Percentiles rank a stretch among this genome's conserved stretches.
Conservation (phyloP, 2,797 vertebrate genomes). For the Sebastes minor region DNA sequence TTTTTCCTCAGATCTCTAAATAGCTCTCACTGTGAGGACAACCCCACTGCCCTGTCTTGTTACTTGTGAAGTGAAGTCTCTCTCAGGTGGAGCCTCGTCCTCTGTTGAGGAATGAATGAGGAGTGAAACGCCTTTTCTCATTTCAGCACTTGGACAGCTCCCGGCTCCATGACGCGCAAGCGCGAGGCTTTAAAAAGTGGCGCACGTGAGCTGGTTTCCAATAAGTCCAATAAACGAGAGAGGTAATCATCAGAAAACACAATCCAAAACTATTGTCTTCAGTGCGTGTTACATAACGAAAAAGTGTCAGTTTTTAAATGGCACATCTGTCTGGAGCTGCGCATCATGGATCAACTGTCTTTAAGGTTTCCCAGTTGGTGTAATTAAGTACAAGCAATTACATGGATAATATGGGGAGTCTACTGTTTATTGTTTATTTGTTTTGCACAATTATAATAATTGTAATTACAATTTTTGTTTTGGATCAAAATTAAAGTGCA, state of each 20-base stretch:
- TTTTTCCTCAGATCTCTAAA: not conserved
- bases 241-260: constrained; percentile 48
- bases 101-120: constrained; percentile 65
- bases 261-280: constrained; percentile 11
- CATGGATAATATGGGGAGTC: not conserved
- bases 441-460: no score
- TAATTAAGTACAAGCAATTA: not conserved
- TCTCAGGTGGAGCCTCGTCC: constrained; percentile 61
- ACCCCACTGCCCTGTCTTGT: constrained; percentile 19
- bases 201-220: constrained; percentile 77
- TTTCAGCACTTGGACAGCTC: constrained; percentile 88
- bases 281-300: constrained; percentile 16
- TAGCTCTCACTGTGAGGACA: constrained; percentile 3
- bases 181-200: constrained; percentile 74
- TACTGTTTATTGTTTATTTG: not conserved
- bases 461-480: no score
- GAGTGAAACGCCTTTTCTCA: constrained; percentile 79
- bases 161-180: constrained; percentile 85
- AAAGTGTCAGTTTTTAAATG: constrained; percentile 29
- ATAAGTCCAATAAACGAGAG: constrained; percentile 59
- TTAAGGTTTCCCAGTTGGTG: not conserved
- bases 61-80: constrained; percentile 45
- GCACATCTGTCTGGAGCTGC: constrained; percentile 8
- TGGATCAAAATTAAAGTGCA: constrained; percentile 51
- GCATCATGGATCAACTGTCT: constrained; percentile 21